A percentile compares a stretch with the other conserved stretches of the same genome.
Evolutionary conservation across 2,113 vertebrate species (phyloP).

Genomic region (Phycodurus eques): DNA sequence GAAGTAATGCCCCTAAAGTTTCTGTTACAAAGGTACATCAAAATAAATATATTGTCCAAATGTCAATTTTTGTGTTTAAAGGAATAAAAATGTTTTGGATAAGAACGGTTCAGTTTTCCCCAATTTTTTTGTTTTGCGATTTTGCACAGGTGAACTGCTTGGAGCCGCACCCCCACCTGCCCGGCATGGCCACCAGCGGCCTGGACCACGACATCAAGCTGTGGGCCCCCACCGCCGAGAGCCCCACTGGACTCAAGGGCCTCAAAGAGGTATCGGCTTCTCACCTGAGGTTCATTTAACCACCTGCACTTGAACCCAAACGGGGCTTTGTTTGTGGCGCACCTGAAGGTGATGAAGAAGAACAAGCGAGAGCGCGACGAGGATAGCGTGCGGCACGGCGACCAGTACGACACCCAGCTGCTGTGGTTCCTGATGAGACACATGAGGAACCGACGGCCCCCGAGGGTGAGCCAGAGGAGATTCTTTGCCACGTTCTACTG

Average conservation of each 20-base stretch:
- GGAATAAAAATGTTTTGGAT: too few species aligned
- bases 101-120: too few species aligned
- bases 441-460: slow-evolving; percentile 86
- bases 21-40: too few species aligned
- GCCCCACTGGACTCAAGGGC: slow-evolving; percentile 80
- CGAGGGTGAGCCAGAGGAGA: slow-evolving; percentile 73
- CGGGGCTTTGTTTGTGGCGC: neutral
- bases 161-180: slow-evolving; percentile 91
- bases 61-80: too few species aligned
- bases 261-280: slow-evolving; percentile 79
- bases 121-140: too few species aligned
- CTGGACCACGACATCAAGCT: slow-evolving; percentile 93
- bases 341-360: slow-evolving; percentile 88
- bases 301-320: neutral
- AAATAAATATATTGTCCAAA: too few species aligned
- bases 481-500: neutral
- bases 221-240: slow-evolving; percentile 90
- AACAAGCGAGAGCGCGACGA: slow-evolving; percentile 92
- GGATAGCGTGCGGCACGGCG: slow-evolving; percentile 86
- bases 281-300: neutral
- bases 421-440: slow-evolving; percentile 98
- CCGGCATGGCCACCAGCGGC: slow-evolving; percentile 89
- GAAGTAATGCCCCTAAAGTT: too few species aligned
- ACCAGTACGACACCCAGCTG: slow-evolving; percentile 93
- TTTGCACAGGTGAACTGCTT: slow-evolving; percentile 87